phyloP scores from a whole-genome alignment of 2,888 invertebrate genomes.

The Thelaira solivaga region DNA sequence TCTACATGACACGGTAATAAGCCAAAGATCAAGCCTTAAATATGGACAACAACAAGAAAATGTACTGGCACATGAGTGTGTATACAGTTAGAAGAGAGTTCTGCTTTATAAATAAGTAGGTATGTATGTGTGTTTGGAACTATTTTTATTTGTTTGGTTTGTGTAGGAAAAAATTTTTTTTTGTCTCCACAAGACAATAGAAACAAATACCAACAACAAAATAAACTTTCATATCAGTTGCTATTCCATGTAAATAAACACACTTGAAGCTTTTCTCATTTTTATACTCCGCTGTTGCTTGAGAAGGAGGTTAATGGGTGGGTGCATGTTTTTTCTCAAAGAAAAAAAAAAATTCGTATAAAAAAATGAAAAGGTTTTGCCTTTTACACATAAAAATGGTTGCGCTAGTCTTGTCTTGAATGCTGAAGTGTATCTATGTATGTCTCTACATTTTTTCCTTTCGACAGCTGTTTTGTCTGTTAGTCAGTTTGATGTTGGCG shows the following conservation, averaged over 20 bases:
- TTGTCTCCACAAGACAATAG: slow-evolving; percentile 33
- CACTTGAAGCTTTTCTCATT: slow-evolving; percentile 21
- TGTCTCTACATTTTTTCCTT: slow-evolving; percentile 18
- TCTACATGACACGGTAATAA: slow-evolving; percentile 73
- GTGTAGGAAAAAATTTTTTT: slow-evolving; percentile 13
- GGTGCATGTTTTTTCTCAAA: slow-evolving; percentile 18
- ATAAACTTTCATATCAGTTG: slow-evolving; percentile 17
- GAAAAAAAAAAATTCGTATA: too few species aligned
- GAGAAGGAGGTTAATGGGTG: not conserved
- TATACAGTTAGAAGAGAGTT: not conserved
- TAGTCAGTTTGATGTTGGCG: slow-evolving; percentile 38
- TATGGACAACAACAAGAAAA: slow-evolving; percentile 65
- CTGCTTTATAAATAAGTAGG: not conserved
- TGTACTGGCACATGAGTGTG: not conserved
- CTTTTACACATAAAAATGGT: slow-evolving; percentile 40
- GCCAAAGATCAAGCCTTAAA: slow-evolving; percentile 72
- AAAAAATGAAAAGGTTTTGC: too few species aligned
- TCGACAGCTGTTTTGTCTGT: slow-evolving; percentile 41
- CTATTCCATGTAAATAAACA: slow-evolving; percentile 2
- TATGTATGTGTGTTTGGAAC: not conserved
- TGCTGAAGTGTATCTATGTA: slow-evolving; percentile 17
- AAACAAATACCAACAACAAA: too few species aligned
- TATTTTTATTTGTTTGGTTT: slow-evolving; percentile 15
- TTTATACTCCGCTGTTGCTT: not conserved
- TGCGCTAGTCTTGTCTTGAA: slow-evolving; percentile 11